phyloP scores from a whole-genome alignment of 30 jellyfish, hydroid and myxozoan genomes.

The Catostylus mosaicus region DNA sequence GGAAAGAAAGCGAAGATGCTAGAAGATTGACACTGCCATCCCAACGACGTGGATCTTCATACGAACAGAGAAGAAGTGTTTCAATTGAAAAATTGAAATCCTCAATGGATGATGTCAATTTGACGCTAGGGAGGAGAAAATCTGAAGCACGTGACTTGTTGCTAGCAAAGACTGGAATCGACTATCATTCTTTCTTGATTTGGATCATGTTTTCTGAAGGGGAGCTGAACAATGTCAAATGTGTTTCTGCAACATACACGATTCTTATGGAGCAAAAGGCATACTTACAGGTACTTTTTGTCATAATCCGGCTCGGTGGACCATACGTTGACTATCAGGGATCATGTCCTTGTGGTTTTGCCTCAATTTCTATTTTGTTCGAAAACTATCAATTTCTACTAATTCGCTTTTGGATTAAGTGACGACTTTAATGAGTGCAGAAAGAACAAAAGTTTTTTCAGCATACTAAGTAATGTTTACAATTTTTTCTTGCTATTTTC shows the following conservation, averaged over 20 bases:
- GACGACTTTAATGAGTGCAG: no score
- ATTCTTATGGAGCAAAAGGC: conserved; percentile 74
- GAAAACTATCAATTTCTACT: no score
- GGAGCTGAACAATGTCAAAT: conserved; percentile 61
- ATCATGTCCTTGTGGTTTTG: no score
- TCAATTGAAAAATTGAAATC: conserved; percentile 38
- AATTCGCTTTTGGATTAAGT: no score
- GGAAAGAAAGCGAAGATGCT: conserved; percentile 4
- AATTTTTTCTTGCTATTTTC: no score
- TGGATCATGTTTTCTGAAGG: conserved; percentile 92
- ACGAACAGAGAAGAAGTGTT: conserved; percentile 26
- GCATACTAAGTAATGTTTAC: no score
- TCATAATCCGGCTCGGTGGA: background rate
- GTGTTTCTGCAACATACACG: conserved; percentile 71
- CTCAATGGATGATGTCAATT: conserved; percentile 32
- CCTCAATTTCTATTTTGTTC: no score
- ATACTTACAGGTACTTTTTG: conserved; percentile 55
- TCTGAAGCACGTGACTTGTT: conserved; percentile 29
- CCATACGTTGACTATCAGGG: no score
- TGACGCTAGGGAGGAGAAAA: conserved; percentile 40
- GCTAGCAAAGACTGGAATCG: conserved; percentile 44
- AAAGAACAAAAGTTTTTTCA: no score
- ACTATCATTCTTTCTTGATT: conserved; percentile 60
- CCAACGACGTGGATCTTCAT: conserved; percentile 30
- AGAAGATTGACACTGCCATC: conserved; percentile 17